Conservation (phyloP, 1,140 invertebrate species). For the Lordiphosa stackelbergi region DNA sequence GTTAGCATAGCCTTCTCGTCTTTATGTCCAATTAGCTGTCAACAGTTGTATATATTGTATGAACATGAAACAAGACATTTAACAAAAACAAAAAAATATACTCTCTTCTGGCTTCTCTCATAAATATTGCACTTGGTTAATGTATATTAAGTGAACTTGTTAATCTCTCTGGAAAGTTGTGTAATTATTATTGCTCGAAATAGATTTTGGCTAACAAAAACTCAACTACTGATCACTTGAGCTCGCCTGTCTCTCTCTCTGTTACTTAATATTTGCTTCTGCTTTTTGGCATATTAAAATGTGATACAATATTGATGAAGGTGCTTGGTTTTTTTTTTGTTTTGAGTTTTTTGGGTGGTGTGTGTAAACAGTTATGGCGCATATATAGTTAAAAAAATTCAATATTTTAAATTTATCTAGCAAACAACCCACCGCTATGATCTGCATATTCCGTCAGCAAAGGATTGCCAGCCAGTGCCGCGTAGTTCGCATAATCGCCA, state of each 20-base stretch:
- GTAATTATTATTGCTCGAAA: slow-evolving; percentile 27
- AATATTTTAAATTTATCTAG: slow-evolving; percentile 79
- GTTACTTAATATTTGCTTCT: background rate
- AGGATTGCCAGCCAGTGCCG: slow-evolving; percentile 87
- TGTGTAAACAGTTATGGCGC: slow-evolving; percentile 39
- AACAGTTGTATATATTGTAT: slow-evolving; percentile 43
- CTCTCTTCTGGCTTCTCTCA: slow-evolving; percentile 9
- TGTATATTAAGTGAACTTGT: slow-evolving; percentile 4
- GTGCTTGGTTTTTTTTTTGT: slow-evolving; percentile 19
- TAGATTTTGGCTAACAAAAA: slow-evolving; percentile 19
- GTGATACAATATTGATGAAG: slow-evolving; percentile 15
- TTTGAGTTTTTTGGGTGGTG: slow-evolving; percentile 25
- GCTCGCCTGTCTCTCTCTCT: slow-evolving; percentile 4
- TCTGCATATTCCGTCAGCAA: slow-evolving; percentile 92
- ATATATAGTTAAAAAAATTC: slow-evolving; percentile 20
- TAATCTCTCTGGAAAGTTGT: background rate
- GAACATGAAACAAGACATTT: slow-evolving; percentile 42
- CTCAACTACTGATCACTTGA: slow-evolving; percentile 5
- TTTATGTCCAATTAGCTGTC: no score
- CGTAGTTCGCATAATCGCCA: slow-evolving; percentile 92
- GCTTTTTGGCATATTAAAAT: slow-evolving; percentile 12
- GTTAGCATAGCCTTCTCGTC: no score
- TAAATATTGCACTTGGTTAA: slow-evolving; percentile 34
- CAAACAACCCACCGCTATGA: slow-evolving; percentile 97
- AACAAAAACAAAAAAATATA: slow-evolving; percentile 15